phyloP scores from a whole-genome alignment of 2,113 vertebrate genomes.

The Anseranas semipalmata region DNA sequence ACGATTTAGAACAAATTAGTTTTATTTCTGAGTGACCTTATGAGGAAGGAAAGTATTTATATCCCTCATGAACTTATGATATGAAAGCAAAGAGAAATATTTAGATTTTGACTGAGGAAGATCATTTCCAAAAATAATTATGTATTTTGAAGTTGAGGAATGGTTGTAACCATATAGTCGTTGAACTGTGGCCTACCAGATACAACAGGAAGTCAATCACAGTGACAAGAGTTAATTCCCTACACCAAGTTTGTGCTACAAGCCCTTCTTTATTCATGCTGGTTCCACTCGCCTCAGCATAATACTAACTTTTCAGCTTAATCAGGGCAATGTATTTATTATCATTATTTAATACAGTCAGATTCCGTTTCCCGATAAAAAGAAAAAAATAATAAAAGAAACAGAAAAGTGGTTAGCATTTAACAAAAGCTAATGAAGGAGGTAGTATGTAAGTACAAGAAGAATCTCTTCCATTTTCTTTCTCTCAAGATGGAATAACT shows the following conservation, averaged over 20 bases:
- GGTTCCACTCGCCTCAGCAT: neutral
- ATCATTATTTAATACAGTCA: neutral
- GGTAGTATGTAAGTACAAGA: neutral
- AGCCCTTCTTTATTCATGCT: neutral
- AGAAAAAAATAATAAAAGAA: neutral
- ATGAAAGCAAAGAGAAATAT: neutral
- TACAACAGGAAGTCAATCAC: neutral
- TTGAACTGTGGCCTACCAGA: neutral
- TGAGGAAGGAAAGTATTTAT: neutral
- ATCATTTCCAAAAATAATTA: neutral
- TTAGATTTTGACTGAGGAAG: neutral
- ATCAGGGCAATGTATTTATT: neutral
- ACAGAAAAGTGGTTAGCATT: neutral
- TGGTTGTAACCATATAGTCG: neutral
- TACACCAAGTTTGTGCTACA: neutral
- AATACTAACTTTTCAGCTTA: neutral
- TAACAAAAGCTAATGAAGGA: neutral
- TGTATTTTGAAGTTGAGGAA: neutral
- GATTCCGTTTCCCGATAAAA: neutral
- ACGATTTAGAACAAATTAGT: neutral
- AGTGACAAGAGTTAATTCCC: neutral
- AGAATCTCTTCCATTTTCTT: neutral
- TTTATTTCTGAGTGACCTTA: slow-evolving; percentile 39
- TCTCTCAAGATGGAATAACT: neutral
- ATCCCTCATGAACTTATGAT: neutral